These are phyloP conservation scores for Sclerodermus sp. DNA, from an alignment of 2,888 invertebrate species.

Conservation along the genomic window DNA sequence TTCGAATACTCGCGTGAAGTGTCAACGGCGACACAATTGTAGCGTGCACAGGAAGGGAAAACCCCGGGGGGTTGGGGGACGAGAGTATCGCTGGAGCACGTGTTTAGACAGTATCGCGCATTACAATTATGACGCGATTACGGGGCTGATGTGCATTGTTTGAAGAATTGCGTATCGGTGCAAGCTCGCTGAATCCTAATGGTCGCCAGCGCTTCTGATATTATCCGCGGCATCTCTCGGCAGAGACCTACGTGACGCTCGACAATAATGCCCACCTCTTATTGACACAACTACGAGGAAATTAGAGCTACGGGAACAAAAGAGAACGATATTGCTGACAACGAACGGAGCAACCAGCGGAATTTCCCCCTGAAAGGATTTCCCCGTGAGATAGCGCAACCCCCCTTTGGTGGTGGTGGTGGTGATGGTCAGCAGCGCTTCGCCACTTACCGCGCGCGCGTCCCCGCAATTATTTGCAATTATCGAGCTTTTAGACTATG, in stretches of 20 bases:
- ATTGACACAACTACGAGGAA: neutral
- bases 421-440: no score
- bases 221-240: no score
- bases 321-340: no score
- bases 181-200: neutral
- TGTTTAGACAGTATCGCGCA: conserved; percentile 24
- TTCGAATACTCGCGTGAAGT: conserved; percentile 21
- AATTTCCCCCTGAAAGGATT: no score
- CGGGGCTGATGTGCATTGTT: conserved; percentile 23
- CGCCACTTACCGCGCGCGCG: no score
- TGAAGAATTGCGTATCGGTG: conserved; percentile 4
- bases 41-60: conserved; percentile 14
- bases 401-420: no score
- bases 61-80: conserved; percentile 3
- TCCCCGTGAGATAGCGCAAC: no score
- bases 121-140: conserved; percentile 21
- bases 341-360: no score
- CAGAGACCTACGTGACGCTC: neutral
- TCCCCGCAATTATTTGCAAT: no score
- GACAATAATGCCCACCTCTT: neutral
- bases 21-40: conserved; percentile 15
- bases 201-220: neutral
- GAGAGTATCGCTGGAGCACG: conserved; percentile 21
- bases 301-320: neutral
- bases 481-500: no score